These are phyloP conservation scores for Eriosoma lanigerum DNA, from an alignment of 1,140 invertebrate species.

Conservation along the genomic window DNA sequence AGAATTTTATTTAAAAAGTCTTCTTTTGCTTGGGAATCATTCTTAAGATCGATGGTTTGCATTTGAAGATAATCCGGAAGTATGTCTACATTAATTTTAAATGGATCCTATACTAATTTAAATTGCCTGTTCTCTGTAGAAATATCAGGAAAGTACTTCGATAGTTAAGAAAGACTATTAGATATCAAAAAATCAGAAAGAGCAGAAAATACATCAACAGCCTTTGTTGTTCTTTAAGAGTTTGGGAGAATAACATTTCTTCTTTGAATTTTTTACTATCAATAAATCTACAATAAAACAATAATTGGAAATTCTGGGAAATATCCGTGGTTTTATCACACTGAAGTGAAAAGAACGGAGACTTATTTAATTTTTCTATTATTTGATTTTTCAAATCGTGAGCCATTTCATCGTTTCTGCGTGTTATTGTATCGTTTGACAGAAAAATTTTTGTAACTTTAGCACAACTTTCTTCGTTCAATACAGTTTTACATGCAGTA, in stretches of 20 bases:
- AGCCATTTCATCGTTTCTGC: constrained; percentile 51
- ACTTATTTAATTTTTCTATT: constrained; percentile 48
- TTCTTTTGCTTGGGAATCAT: constrained; percentile 27
- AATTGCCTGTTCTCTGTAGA: constrained; percentile 23
- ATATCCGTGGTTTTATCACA: constrained; percentile 50
- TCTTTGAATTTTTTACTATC: constrained; percentile 40
- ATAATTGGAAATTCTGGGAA: constrained; percentile 49
- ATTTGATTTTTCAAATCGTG: constrained; percentile 50
- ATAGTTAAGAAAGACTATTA: constrained; percentile 43
- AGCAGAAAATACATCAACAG: constrained; percentile 47
- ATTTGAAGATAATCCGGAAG: constrained; percentile 43
- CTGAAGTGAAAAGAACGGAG: constrained; percentile 52
- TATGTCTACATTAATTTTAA: constrained; percentile 36
- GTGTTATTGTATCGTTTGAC: constrained; percentile 46
- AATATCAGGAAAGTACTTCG: constrained; percentile 46
- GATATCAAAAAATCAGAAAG: background rate
- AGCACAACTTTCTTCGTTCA: constrained; percentile 27
- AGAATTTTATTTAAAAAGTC: background rate
- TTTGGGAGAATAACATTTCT: constrained; percentile 47
- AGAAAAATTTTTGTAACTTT: background rate
- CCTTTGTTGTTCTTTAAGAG: constrained; percentile 51
- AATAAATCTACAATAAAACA: constrained; percentile 50
- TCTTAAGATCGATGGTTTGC: constrained; percentile 32
- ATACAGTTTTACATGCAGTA: constrained; percentile 44
- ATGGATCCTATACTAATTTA: constrained; percentile 43